These are phyloP conservation scores for Neodiprion pinetum DNA, from an alignment of 1,140 invertebrate species.

Conservation along the genomic window DNA sequence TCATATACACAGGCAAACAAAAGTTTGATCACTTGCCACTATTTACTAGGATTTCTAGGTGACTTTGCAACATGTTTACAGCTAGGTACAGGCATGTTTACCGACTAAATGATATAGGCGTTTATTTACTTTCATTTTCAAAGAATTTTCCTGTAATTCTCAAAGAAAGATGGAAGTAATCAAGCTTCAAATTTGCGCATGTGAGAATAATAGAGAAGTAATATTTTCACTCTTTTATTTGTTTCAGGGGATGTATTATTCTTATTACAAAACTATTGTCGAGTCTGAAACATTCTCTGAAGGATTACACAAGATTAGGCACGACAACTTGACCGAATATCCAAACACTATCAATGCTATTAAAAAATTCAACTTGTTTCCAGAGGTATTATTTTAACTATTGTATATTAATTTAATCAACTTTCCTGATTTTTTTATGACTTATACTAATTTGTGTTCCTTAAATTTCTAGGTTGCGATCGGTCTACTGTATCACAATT, in stretches of 20 bases:
- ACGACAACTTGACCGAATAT: slow-evolving; percentile 82
- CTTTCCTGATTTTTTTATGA: neutral
- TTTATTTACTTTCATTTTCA: neutral
- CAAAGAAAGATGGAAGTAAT: slow-evolving; percentile 9
- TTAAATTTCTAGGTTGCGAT: slow-evolving; percentile 63
- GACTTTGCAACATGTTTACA: neutral
- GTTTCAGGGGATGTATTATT: slow-evolving; percentile 84
- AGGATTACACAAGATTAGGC: slow-evolving; percentile 71
- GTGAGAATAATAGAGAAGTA: neutral
- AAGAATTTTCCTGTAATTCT: slow-evolving; percentile 18
- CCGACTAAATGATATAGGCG: slow-evolving; percentile 13
- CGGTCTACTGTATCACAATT: slow-evolving; percentile 65
- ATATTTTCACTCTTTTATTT: slow-evolving; percentile 28
- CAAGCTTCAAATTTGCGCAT: slow-evolving; percentile 9
- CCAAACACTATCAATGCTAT: slow-evolving; percentile 81
- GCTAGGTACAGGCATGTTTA: neutral
- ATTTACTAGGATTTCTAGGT: neutral
- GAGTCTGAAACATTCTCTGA: slow-evolving; percentile 69
- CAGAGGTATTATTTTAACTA: slow-evolving; percentile 70
- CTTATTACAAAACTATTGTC: slow-evolving; percentile 83
- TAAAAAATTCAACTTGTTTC: slow-evolving; percentile 82
- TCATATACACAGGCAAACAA: neutral
- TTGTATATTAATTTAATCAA: neutral
- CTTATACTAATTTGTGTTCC: neutral
- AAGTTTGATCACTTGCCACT: neutral